These are phyloP conservation scores for Syritta pipiens DNA, from an alignment of 2,888 invertebrate species.

Conservation along the genomic window DNA sequence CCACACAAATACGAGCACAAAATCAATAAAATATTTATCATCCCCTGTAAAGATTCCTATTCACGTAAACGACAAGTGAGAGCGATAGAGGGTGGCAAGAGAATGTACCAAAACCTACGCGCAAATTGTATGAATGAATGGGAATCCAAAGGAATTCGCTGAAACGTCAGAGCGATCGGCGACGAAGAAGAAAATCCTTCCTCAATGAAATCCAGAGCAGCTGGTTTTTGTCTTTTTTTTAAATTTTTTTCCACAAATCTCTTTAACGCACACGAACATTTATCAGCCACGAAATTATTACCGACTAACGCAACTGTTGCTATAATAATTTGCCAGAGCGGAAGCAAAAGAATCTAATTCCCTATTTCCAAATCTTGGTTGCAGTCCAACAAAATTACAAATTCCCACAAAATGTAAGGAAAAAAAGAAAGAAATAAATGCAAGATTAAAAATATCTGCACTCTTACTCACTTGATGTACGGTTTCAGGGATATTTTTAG, in stretches of 20 bases:
- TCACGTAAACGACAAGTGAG: constrained; percentile 18
- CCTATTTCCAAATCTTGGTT: constrained; percentile 50
- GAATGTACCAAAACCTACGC: constrained; percentile 53
- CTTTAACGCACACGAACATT: constrained; percentile 24
- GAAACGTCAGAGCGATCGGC: constrained; percentile 18
- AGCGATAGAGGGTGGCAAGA: background rate
- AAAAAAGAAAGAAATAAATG: constrained; percentile 12
- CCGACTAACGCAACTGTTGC: constrained; percentile 58
- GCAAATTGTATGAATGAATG: constrained; percentile 67
- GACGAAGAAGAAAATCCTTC: constrained; percentile 26
- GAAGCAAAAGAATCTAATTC: constrained; percentile 40
- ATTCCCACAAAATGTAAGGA: constrained; percentile 6
- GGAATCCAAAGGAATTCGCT: constrained; percentile 39
- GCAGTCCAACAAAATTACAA: constrained; percentile 52
- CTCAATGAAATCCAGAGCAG: constrained; percentile 55
- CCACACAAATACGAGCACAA: constrained; percentile 43
- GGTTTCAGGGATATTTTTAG: constrained; percentile 60
- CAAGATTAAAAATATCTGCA: constrained; percentile 61
- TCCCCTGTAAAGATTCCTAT: constrained; percentile 39
- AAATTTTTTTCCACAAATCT: constrained; percentile 7
- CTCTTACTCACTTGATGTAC: constrained; percentile 59
- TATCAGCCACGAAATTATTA: constrained; percentile 20
- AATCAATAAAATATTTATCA: constrained; percentile 66
- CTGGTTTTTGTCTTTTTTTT: constrained; percentile 29
- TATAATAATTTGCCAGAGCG: constrained; percentile 30